Evolutionary conservation across 64 coral and sea anemone genomes (phyloP), one percentile per base, ranked within the genome.

Genomic region (Astreopora myriophthalma): DNA sequence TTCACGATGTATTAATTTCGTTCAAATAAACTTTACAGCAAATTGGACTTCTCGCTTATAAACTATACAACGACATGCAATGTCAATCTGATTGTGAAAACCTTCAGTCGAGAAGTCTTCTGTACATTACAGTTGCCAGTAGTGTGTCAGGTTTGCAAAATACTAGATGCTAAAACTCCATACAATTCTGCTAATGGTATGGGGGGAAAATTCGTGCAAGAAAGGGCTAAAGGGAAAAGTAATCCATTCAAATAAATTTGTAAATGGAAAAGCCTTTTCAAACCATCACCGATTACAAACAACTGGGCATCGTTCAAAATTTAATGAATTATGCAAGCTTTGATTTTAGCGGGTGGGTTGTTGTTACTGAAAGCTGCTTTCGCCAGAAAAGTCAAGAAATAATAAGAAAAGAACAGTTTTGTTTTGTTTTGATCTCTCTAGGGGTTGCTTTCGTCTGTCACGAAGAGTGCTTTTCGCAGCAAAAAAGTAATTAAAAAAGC

Each of bases 401-500:
- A 38, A 73, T 17, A 37, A 12, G 28, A 73, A 25, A 37, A 73
- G 7, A 37, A 73, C 17, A 73, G 33, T 12, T 16, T n/a, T n/a
- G 3, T 29, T 31, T 30, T 17, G 2, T 71, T 30, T 17, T 73
- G 14, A 19, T 36, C 9, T 24, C 11, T 83, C 37, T 37, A 19
- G 10, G 40, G 40, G 31, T 7, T 4, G 22, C 19, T 62, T 38
- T 23, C 5, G 32, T 63, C 22, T 34, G 52, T 83, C 17, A 48
- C 1, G 22, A 55, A 3, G 52, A 65, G 20, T 24, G 17, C 34
- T 24, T 83, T 83, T 83, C 30, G 25, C 7, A 32, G 32, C 77
- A 27, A 25, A 83, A 83, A 83, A 37, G 31, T 64, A 83, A 64
- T 64, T 64, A 64, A 25, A 63, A 83, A 63, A 35, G 25, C 57